Base-by-base conservation (phyloP, 2,888 invertebrate genomes). In the Hydriomena furcata region DNA sequence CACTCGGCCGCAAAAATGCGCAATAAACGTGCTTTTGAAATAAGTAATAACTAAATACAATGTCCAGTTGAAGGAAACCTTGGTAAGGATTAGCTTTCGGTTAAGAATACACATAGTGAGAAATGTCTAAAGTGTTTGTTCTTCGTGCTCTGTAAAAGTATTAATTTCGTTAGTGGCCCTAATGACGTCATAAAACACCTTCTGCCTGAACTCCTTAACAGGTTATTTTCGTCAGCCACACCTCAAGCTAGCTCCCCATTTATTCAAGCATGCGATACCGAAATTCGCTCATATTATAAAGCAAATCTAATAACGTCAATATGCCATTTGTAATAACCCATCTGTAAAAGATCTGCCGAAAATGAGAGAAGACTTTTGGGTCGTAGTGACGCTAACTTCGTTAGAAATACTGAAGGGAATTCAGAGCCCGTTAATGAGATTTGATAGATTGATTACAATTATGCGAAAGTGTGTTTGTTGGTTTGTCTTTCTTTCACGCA, bases 161-260 rank as follows among this genome's bases (percentile, higher is more conserved):
- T 56, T 55, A 28, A 59, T 55, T 57, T 46, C 8, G 31, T 23
- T 7, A 23, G 37, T 28, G 30, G 38, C 31, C 51, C 44, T 52
- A 66, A 70, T 66, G 68, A 68, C 66, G 59, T 66, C 68, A 73
- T 73, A 67, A 76, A 71, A 68, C 56, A 61, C 47, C 56, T 49
- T 60, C 65, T 63, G 58, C 55, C 46, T 56, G 57, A 58, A 61
- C 57, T 57, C 54, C 58, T 59, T 70, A 72, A 73, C 69, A 65
- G 69, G 63, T 73, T 73, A 67, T 58, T 66, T 66, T 68, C 54
- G 55, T 58, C 57, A 55, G 63, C 67, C 79, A 66, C 78, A 70
- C 77, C 78, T 71, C 60, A 61, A 56, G 69, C 60, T 60, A 53
- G 58, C 60, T 63, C 50, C 60, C 58, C 45, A 61, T 13, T n/a